phyloP scores from a whole-genome alignment of 2,888 invertebrate species.

The Temnothorax rugatulus region DNA sequence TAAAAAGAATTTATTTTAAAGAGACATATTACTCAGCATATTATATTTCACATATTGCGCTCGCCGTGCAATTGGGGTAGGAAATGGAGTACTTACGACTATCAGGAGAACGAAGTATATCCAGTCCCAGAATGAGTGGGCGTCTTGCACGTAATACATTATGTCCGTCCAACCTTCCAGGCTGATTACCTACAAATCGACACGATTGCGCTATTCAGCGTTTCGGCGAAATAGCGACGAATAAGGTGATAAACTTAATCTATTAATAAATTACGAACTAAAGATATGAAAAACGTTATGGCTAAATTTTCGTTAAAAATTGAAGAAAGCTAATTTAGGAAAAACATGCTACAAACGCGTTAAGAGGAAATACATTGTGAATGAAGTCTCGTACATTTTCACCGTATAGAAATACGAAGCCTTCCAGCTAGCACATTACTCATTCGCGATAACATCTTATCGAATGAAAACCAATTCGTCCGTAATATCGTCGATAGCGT shows the following conservation, averaged over 20 bases:
- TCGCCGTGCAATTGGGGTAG: not conserved
- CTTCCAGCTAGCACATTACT: slow-evolving; percentile 2
- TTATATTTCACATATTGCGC: not conserved
- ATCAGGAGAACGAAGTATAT: slow-evolving; percentile 99
- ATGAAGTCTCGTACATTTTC: slow-evolving; percentile 13
- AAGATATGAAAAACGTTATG: not conserved
- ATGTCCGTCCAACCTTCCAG: slow-evolving; percentile 99
- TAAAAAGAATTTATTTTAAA: not conserved
- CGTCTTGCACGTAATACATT: slow-evolving; percentile 99
- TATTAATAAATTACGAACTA: not conserved
- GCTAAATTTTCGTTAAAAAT: slow-evolving; percentile 5
- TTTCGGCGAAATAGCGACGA: not conserved
- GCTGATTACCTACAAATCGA: slow-evolving; percentile 94
- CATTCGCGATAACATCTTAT: slow-evolving; percentile 31
- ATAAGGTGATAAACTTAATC: not conserved
- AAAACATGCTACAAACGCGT: not conserved
- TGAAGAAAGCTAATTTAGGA: not conserved
- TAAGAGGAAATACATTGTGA: not conserved
- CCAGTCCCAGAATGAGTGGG: slow-evolving; percentile 99
- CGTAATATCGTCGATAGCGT: slow-evolving; percentile 10
- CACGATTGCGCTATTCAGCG: slow-evolving; percentile 9
- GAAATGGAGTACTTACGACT: slow-evolving; percentile 92
- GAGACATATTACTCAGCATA: not conserved
- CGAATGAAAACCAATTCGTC: slow-evolving; percentile 12
- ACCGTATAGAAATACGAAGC: slow-evolving; percentile 3